Evolutionary conservation across 2,888 invertebrate genomes (phyloP).

Genomic region (Octodonta nipae): DNA sequence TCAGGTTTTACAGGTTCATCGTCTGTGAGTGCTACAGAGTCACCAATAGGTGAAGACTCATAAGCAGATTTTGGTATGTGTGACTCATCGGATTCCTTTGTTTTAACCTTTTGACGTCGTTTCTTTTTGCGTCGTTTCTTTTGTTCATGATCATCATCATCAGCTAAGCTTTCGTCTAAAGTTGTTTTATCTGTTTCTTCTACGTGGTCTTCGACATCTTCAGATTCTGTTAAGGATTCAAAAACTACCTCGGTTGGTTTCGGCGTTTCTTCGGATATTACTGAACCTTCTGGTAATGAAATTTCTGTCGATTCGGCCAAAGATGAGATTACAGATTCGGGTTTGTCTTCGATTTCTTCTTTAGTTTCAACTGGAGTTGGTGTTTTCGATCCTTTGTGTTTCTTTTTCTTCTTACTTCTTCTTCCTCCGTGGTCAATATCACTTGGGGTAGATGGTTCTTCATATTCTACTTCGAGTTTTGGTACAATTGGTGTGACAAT

Average conservation of each 20-base stretch:
- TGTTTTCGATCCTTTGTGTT: constrained; percentile 37
- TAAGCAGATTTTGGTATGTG: constrained; percentile 39
- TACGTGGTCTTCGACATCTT: constrained; percentile 44
- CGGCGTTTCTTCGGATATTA: constrained; percentile 40
- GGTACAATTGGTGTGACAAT: constrained; percentile 20
- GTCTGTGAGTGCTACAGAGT: constrained; percentile 33
- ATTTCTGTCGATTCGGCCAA: constrained; percentile 43
- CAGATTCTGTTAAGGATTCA: constrained; percentile 19
- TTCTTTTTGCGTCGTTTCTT: constrained; percentile 35
- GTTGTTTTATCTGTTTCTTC: constrained; percentile 59
- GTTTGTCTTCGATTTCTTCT: constrained; percentile 19
- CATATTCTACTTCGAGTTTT: constrained; percentile 28
- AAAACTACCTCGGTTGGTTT: constrained; percentile 39
- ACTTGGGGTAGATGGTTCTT: constrained; percentile 28
- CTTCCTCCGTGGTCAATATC: constrained; percentile 40
- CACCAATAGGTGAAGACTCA: constrained; percentile 27
- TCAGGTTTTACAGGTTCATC: constrained; percentile 24
- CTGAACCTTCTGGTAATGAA: constrained; percentile 36
- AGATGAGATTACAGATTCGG: constrained; percentile 35
- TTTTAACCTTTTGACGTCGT: constrained; percentile 38
- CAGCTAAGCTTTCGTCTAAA: constrained; percentile 43
- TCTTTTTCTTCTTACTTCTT: constrained; percentile 51
- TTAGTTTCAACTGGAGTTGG: constrained; percentile 19
- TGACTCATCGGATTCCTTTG: constrained; percentile 38
- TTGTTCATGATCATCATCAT: constrained; percentile 32